Base-by-base conservation (phyloP, 2,888 invertebrate species). In the Stegana nigrithorax region DNA sequence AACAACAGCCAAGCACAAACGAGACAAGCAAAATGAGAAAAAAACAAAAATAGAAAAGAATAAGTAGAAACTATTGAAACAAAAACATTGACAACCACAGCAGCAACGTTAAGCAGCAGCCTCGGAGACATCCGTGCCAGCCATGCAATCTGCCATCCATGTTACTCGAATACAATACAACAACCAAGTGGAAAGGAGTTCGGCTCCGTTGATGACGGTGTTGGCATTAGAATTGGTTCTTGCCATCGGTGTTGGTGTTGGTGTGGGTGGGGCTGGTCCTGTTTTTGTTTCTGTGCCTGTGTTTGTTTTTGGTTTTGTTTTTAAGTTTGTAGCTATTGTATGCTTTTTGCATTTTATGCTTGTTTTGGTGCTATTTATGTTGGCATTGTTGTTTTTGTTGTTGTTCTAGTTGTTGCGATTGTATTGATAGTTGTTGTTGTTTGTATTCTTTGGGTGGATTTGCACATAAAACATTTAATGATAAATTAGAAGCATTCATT, bases 21-120 rank as follows among this genome's bases (percentile, higher is more conserved):
- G 72, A 72, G 75, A 75, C 72, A 79, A 75, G 7, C 36, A 77
- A 75, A 78, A 75, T 71, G 65, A 66, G 57, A 55, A 61, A 66
- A 27, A 17, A 17, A 23, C 12, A 39, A 44, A 45, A 64, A 60
- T 63, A 62, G 66, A 73, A 62, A 63, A n/a, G 42, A 42, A n/a
- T 17, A 59, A 59, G 8, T 12, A 23, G 25, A 55, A 55, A 36
- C 53, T 32, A 27, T 36, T 19, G 25, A 19, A 59, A 50, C 44
- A 59, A 56, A 56, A 47, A 59, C 32, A 36, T 23, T 36, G 63
- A 60, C 64, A 56, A 59, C 60, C 44, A 58, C 23, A 57, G 25
- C 7, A 12, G 21, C n/a, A 27, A 62, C 65, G 32, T 45, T 59
- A 64, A 32, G 45, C 26, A 64, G 47, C n/a, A 59, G 58, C 63